Base-by-base conservation (phyloP, 2,888 invertebrate genomes). In the Troglohyphantes excavatus region DNA sequence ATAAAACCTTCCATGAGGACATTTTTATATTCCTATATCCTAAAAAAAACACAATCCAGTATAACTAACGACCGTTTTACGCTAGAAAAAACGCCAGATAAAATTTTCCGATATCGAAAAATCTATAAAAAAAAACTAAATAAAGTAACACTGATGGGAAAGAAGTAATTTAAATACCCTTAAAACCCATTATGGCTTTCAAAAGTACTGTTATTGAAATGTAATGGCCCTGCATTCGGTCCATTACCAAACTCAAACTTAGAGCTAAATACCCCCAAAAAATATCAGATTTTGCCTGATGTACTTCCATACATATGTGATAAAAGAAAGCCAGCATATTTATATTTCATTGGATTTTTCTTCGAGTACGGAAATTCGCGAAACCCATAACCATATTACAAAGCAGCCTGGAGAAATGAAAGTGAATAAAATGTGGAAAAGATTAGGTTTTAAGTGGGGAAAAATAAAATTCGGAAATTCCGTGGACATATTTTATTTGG, bases 101-200 rank as follows among this genome's bases (percentile, higher is more conserved):
- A 65, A 65, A 75, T 59, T 59, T 43, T 19, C 43, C 78, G 78
- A 78, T 78, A 78, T 78, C 43, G 78, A 78, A 78, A 78, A 78
- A 63, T 65, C 78, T 43, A 78, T 78, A 9, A 65, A 43, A 43
- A 63, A 63, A 23, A n/a, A 39, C n/a, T n/a, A 13, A 78, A 17
- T 26, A 33, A 68, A 68, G 68, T 23, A 11, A n/a, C 27, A 65
- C 2, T 13, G 33, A 53, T 53, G 17, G 3, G 72, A 46, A 72
- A 27, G n/a, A 78, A 65, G 63, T 65, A 78, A 78, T 78, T 78
- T 78, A 78, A 78, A 78, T 78, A 27, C 39, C 19, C 78, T 78
- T 26, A 26, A 23, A 78, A 65, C 78, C 23, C 43, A 43, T 78
- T 65, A 65, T 65, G 23, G 43, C 11, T 59, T 23, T 13, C 9